These are phyloP conservation scores for Caenorhabditis becei DNA, from an alignment of 2,888 invertebrate genomes.

Conservation along the genomic window DNA sequence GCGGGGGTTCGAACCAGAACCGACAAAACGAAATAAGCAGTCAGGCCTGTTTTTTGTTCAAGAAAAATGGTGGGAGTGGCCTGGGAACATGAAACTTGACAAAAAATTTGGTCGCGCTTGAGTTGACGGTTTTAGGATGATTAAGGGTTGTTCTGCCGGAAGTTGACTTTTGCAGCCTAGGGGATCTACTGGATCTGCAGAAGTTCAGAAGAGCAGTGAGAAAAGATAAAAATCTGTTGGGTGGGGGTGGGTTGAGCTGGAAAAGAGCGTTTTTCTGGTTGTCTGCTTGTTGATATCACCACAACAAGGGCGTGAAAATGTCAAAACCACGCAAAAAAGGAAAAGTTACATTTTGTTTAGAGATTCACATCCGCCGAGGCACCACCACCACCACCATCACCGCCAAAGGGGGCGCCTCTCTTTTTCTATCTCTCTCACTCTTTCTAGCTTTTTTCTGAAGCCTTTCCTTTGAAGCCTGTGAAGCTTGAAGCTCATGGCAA, in stretches of 20 bases:
- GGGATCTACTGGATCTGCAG: background rate
- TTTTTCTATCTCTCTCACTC: constrained; percentile 5
- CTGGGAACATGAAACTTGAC: constrained; percentile 13
- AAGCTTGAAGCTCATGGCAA: too few species aligned
- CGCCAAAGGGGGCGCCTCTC: constrained; percentile 24
- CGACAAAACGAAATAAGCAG: constrained; percentile 42
- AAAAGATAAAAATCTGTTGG: constrained; percentile 18
- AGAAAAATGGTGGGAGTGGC: constrained; percentile 7
- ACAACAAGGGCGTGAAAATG: constrained; percentile 68
- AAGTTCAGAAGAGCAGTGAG: background rate
- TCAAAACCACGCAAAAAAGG: constrained; percentile 59
- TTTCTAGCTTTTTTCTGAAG: background rate
- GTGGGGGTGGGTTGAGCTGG: constrained; percentile 42
- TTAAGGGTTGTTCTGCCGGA: too few species aligned
- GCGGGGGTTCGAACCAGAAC: constrained; percentile 14
- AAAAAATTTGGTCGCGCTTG: background rate
- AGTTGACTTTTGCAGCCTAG: background rate
- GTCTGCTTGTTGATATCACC: constrained; percentile 62
- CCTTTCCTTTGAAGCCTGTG: too few species aligned
- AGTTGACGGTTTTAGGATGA: background rate
- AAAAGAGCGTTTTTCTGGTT: constrained; percentile 47
- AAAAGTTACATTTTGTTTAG: constrained; percentile 66
- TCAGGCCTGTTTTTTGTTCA: constrained; percentile 23
- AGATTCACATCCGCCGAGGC: constrained; percentile 62
- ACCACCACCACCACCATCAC: constrained; percentile 41